These are phyloP conservation scores for Pseudorasbora parva DNA, from an alignment of 2,113 vertebrate genomes.

Conservation along the genomic window DNA sequence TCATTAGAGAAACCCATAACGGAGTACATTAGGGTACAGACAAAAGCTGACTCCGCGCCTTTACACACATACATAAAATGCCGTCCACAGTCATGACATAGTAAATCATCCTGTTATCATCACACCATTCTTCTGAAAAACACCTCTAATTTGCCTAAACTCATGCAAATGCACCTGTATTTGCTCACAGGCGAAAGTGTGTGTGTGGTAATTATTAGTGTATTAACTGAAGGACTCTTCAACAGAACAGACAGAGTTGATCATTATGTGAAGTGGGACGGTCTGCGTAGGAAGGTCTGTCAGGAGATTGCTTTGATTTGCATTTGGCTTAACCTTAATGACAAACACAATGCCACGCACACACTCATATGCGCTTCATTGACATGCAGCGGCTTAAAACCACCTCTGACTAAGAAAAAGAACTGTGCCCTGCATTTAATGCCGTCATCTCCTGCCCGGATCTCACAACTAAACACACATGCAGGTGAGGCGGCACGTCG, in stretches of 20 bases:
- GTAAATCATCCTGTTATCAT: constrained; percentile 20
- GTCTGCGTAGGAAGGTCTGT: constrained; percentile 24
- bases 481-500: background rate
- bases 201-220: constrained; percentile 34
- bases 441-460: background rate
- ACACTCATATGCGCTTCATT: constrained; percentile 3
- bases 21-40: background rate
- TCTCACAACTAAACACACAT: constrained; percentile 9
- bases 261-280: constrained; percentile 41
- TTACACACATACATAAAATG: constrained; percentile 35
- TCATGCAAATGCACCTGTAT: background rate
- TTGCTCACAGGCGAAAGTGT: background rate
- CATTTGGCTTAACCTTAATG: constrained; percentile 45
- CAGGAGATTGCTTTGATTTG: constrained; percentile 47
- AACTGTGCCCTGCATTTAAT: constrained; percentile 33
- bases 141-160: constrained; percentile 9
- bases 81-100: background rate
- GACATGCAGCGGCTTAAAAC: constrained; percentile 28
- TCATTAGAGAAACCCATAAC: constrained; percentile 66
- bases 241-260: constrained; percentile 15
- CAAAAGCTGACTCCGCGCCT: constrained; percentile 10
- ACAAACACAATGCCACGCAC: constrained; percentile 26
- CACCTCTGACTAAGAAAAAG: constrained; percentile 12
- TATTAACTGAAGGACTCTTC: constrained; percentile 46
- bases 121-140: background rate